Percentiles rank a stretch among this genome's conserved stretches.
Conservation (phyloP, 2,113 vertebrate species). For the Penelope pileata region DNA sequence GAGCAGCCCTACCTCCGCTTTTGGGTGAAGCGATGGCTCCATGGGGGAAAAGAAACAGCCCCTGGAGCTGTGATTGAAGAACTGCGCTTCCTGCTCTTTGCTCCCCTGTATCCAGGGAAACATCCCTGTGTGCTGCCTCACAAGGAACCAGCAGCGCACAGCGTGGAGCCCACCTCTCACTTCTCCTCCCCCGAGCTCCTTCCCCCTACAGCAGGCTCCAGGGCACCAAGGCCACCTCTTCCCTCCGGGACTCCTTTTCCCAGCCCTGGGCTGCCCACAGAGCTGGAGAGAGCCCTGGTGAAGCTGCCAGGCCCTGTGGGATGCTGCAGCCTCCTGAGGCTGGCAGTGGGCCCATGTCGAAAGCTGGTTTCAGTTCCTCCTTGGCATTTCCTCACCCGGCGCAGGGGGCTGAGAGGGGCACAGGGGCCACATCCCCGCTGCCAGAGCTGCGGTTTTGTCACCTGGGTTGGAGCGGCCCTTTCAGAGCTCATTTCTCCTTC, state of each 20-base stretch:
- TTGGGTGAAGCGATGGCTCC: neutral
- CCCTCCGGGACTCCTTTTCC: neutral
- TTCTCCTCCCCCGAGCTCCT: neutral
- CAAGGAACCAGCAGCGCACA: neutral
- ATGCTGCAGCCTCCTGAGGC: neutral
- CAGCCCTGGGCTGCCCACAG: neutral
- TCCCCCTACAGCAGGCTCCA: neutral
- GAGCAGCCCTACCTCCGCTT: neutral
- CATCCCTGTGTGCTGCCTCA: neutral
- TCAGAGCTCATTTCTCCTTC: neutral
- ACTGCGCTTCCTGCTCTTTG: constrained; percentile 8
- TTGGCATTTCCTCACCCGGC: neutral
- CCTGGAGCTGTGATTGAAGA: neutral
- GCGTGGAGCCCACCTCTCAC: neutral
- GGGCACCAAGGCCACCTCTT: neutral
- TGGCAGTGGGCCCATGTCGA: neutral
- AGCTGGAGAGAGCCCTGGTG: neutral
- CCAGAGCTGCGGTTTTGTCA: no score
- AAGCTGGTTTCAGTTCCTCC: constrained; percentile 32
- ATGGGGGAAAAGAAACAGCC: neutral
- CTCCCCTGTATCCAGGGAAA: constrained; percentile 52
- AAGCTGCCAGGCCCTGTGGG: neutral
- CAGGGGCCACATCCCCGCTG: fast-evolving
- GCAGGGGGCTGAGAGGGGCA: neutral
- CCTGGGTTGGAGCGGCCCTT: neutral